Evolutionary conservation across 2,113 vertebrate species (phyloP).

Genomic region (Camelus bactrianus): DNA sequence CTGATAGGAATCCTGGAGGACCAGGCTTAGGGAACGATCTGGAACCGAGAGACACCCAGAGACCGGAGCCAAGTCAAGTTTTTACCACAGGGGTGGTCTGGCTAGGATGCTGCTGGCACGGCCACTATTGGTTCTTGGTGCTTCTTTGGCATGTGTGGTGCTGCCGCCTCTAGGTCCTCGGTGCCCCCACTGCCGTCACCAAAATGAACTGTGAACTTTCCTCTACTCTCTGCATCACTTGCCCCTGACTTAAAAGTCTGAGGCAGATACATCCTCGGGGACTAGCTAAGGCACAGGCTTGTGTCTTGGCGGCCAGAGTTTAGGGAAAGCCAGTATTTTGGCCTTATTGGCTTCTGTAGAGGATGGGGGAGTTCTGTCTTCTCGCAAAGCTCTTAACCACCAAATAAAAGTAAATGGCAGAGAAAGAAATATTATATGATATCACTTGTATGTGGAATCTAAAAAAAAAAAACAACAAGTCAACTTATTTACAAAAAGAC

Average conservation of each 20-base stretch:
- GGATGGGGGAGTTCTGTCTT: not conserved
- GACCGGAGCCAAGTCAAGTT: not conserved
- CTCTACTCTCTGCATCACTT: not conserved
- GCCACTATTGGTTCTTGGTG: not conserved
- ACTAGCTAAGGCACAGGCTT: not conserved
- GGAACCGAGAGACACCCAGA: not conserved
- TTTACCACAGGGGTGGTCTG: not conserved
- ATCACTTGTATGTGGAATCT: no score
- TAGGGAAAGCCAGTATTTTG: not conserved
- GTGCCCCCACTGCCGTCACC: not conserved
- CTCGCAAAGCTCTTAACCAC: not conserved
- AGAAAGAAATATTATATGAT: no score
- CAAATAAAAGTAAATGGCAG: not conserved
- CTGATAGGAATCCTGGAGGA: not conserved
- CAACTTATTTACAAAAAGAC: no score
- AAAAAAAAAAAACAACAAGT: no score
- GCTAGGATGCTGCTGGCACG: not conserved
- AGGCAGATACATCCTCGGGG: not conserved
- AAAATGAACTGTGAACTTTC: not conserved
- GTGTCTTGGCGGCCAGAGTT: not conserved
- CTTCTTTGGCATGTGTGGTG: not conserved
- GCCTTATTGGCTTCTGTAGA: not conserved
- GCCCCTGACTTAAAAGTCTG: not conserved
- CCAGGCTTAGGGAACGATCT: not conserved
- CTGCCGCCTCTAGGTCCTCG: not conserved